These are phyloP conservation scores for Opisthocomus hoazin DNA, from an alignment of 2,113 vertebrate species.

Conservation along the genomic window DNA sequence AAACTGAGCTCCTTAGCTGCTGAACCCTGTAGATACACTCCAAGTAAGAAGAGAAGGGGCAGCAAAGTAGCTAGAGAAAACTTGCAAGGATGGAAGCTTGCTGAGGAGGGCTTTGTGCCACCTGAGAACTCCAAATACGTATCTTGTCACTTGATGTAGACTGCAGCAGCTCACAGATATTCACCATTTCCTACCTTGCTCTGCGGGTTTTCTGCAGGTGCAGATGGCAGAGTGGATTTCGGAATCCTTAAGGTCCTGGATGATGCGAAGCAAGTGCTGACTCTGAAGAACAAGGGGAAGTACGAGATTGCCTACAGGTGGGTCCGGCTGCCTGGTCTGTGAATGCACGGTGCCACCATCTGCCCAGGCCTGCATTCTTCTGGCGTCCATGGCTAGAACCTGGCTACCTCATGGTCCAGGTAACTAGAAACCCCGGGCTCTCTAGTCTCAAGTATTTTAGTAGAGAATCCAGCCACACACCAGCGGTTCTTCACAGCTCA, in stretches of 20 bases:
- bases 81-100: not conserved
- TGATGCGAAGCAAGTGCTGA: slow-evolving; percentile 71
- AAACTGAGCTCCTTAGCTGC: not conserved
- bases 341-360: not conserved
- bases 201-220: slow-evolving; percentile 20
- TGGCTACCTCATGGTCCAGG: not conserved
- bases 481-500: not conserved
- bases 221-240: slow-evolving; percentile 81
- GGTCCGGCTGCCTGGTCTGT: not conserved
- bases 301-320: slow-evolving; percentile 85
- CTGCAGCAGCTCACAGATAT: not conserved
- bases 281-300: slow-evolving; percentile 86
- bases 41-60: not conserved
- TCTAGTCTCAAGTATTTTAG: not conserved
- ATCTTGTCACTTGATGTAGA: not conserved
- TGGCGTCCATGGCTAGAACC: not conserved
- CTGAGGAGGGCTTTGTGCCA: not conserved
- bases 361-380: not conserved
- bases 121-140: not conserved
- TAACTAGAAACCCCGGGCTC: not conserved
- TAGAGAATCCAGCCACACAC: not conserved
- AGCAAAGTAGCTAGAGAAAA: not conserved
- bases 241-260: slow-evolving; percentile 80
- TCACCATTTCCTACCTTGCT: not conserved
- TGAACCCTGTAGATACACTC: not conserved